Evolutionary conservation across 2,113 vertebrate genomes (phyloP).

Genomic region (Meriones unguiculatus): DNA sequence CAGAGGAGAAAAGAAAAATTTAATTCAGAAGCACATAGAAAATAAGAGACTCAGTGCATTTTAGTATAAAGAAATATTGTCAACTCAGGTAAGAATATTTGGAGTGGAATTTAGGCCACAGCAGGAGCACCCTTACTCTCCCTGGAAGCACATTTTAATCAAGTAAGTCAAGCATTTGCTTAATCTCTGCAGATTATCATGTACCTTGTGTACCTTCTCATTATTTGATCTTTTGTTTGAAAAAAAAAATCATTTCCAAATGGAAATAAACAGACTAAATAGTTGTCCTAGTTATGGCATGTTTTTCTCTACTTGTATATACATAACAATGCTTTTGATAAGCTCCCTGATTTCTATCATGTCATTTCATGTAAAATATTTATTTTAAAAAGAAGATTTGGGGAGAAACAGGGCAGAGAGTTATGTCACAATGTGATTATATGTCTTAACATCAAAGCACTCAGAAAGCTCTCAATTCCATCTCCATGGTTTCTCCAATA

Average conservation of each 20-base stretch:
- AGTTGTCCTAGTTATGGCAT: background rate
- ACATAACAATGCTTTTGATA: background rate
- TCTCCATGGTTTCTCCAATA: conserved; percentile 2
- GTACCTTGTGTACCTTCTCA: background rate
- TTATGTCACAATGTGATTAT: background rate
- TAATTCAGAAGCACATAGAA: background rate
- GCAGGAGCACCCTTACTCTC: background rate
- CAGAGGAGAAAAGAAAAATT: background rate
- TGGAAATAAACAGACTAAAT: background rate
- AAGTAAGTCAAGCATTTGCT: background rate
- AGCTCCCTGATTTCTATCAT: background rate
- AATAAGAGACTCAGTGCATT: background rate
- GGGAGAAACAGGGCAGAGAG: background rate
- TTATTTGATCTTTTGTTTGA: conserved; percentile 8
- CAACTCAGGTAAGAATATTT: no score
- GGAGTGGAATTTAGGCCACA: no score
- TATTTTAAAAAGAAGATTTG: background rate
- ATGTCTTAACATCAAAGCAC: conserved; percentile 17
- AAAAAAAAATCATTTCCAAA: background rate
- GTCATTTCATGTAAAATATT: background rate
- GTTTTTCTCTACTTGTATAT: background rate
- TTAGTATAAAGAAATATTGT: background rate
- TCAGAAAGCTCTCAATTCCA: background rate
- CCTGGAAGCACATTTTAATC: background rate
- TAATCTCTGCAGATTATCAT: background rate